Conservation (phyloP, 2,113 vertebrate genomes). For the Nestor notabilis region DNA sequence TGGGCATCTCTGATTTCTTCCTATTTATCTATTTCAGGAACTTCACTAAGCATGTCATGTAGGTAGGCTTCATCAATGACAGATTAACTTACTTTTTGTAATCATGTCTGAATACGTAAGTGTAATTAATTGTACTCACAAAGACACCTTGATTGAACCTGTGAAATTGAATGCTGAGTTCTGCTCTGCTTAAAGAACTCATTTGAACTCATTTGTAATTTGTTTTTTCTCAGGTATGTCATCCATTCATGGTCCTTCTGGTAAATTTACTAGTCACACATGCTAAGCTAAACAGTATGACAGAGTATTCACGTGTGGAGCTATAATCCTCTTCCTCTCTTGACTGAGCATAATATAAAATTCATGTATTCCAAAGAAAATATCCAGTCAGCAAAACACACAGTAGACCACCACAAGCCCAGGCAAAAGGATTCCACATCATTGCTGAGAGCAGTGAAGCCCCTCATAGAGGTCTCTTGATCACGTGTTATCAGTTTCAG, state of each 20-base stretch:
- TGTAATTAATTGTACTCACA: conserved; percentile 65
- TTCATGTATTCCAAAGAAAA: background rate
- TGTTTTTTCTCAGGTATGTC: background rate
- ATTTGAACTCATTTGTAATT: background rate
- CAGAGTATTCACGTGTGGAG: background rate
- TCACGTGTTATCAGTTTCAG: background rate
- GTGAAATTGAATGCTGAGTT: conserved; percentile 2
- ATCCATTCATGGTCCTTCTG: background rate
- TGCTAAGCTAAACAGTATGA: background rate
- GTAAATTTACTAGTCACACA: background rate
- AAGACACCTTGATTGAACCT: conserved; percentile 48
- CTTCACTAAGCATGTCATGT: background rate
- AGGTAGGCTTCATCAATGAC: background rate
- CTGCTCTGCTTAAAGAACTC: background rate
- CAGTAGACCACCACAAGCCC: background rate
- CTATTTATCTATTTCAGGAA: conserved; percentile 17
- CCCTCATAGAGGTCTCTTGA: background rate
- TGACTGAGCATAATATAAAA: background rate
- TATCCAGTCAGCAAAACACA: background rate
- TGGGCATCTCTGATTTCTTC: background rate
- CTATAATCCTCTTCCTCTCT: background rate
- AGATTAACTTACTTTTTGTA: background rate
- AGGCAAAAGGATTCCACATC: background rate
- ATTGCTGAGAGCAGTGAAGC: background rate
- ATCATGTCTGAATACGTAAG: conserved; percentile 2